A percentile compares a stretch with the other conserved stretches of the same genome.
Evolutionary conservation across 2,113 vertebrate genomes (phyloP).

Genomic region (Onychostoma macrolepis): DNA sequence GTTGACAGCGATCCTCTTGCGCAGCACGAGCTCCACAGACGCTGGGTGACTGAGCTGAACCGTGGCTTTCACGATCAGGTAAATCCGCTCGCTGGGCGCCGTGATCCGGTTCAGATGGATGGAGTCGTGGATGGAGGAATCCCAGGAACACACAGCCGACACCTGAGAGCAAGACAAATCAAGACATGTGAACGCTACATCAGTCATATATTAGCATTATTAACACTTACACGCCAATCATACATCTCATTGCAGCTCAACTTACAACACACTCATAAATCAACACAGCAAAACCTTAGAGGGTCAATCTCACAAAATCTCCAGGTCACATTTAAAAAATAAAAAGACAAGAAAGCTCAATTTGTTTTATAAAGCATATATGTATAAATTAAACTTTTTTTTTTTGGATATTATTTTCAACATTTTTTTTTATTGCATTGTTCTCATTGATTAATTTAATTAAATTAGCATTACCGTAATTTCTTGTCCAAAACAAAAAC

Average conservation of each 20-base stretch:
- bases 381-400: not conserved
- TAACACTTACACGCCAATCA: no score
- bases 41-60: conserved; percentile 97
- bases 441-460: no score
- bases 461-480: no score
- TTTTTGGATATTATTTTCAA: no score
- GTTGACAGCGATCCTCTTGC: conserved; percentile 95
- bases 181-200: not conserved
- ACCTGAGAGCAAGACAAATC: conserved; percentile 73
- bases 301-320: not conserved
- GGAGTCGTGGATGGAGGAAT: conserved; percentile 96
- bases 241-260: no score
- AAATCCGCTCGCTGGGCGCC: conserved; percentile 90
- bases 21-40: conserved; percentile 92
- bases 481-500: no score
- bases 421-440: no score
- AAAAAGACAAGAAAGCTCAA: no score
- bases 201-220: not conserved
- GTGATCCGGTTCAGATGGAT: conserved; percentile 92
- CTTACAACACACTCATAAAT: not conserved
- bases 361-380: not conserved
- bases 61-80: conserved; percentile 92
- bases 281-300: no score
- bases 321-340: not conserved
- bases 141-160: conserved; percentile 92